Conservation (phyloP, 2,888 invertebrate genomes). For the Andrena fulva region DNA sequence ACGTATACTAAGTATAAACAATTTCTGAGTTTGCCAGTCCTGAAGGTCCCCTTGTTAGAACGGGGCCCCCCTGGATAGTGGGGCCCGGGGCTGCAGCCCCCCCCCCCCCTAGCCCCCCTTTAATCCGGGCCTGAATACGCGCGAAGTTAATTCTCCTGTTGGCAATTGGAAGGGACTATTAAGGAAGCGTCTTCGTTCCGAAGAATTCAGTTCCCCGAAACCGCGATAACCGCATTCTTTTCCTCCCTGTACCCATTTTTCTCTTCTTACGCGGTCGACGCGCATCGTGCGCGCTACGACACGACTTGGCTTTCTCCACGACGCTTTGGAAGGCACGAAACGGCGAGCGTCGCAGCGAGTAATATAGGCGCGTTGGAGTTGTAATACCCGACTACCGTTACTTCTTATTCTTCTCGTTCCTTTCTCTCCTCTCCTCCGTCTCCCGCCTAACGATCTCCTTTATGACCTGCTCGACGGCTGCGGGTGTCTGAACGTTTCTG, state of each 20-base stretch:
- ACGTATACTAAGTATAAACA: no score
- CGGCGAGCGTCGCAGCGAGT: slow-evolving; percentile 50
- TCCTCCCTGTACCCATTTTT: slow-evolving; percentile 8
- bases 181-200: background rate
- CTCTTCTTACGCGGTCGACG: slow-evolving; percentile 35
- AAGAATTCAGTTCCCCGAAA: background rate
- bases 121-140: no score
- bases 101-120: no score
- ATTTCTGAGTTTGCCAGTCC: no score
- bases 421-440: slow-evolving; percentile 35
- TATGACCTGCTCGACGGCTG: slow-evolving; percentile 46
- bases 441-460: slow-evolving; percentile 53
- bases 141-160: no score
- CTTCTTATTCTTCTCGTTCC: slow-evolving; percentile 66
- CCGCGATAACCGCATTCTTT: slow-evolving; percentile 9
- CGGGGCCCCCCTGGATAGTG: no score
- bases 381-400: slow-evolving; percentile 76
- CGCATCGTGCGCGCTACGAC: slow-evolving; percentile 46
- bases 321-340: slow-evolving; percentile 43
- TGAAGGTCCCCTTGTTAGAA: no score
- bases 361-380: slow-evolving; percentile 71
- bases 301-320: slow-evolving; percentile 63
- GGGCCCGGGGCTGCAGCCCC: no score
- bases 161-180: background rate
- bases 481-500: slow-evolving; percentile 37